phyloP scores from a whole-genome alignment of 2,113 vertebrate genomes.

The Catharus bicknelli region DNA sequence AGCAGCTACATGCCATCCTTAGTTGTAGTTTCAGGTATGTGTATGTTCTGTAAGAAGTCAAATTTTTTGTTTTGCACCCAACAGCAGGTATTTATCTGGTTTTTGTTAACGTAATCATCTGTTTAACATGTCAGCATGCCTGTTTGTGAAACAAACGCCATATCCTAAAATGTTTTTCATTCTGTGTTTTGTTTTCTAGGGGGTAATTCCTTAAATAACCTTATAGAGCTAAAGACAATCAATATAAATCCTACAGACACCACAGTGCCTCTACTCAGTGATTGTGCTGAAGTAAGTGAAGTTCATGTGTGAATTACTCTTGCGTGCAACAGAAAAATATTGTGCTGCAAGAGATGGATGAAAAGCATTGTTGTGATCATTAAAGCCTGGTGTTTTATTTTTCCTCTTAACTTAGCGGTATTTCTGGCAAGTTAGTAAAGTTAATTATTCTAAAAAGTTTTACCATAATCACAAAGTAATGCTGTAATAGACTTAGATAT shows the following conservation, averaged over 20 bases:
- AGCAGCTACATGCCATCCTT: conserved; percentile 99
- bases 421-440: background rate
- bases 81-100: background rate
- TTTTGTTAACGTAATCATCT: background rate
- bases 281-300: conserved; percentile 89
- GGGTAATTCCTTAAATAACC: conserved; percentile 94
- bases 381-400: background rate
- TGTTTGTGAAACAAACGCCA: background rate
- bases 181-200: conserved; percentile 71
- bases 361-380: background rate
- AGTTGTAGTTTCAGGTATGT: conserved; percentile 93
- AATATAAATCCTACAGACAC: conserved; percentile 96
- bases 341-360: background rate
- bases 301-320: background rate
- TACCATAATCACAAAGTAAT: background rate
- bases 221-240: conserved; percentile 95
- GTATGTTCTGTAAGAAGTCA: background rate
- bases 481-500: background rate
- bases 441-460: background rate
- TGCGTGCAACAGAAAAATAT: background rate
- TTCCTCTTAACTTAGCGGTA: background rate
- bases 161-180: background rate
- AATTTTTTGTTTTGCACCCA: background rate
- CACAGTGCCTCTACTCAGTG: conserved; percentile 87
- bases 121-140: background rate